phyloP scores from a whole-genome alignment of 2,888 invertebrate species.

The Choristoneura rosaceana region DNA sequence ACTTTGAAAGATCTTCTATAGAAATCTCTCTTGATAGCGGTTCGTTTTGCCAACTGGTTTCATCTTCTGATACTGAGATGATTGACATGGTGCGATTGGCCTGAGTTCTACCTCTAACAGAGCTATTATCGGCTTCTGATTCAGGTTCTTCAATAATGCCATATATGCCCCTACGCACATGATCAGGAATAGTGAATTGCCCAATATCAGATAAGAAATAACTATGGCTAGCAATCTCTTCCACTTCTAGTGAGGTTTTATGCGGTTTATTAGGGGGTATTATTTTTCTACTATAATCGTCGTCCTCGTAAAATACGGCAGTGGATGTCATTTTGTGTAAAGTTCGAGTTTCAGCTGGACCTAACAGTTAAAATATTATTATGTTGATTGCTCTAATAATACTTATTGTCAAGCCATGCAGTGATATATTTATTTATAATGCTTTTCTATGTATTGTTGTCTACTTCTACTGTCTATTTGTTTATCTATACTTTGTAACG shows the following conservation, averaged over 20 bases:
- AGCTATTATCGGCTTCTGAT: conserved; percentile 80
- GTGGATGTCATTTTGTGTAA: conserved; percentile 88
- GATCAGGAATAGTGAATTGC: conserved; percentile 75
- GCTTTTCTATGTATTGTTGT: neutral
- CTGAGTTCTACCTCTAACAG: conserved; percentile 60
- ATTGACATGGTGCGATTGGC: conserved; percentile 87
- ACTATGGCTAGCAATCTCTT: conserved; percentile 87
- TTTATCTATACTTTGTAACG: neutral
- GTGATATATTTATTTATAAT: conserved; percentile 47
- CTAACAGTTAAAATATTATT: conserved; percentile 84
- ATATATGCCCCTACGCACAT: conserved; percentile 74
- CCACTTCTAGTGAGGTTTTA: conserved; percentile 84
- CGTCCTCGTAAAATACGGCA: conserved; percentile 82
- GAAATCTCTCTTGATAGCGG: conserved; percentile 85
- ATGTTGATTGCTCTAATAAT: conserved; percentile 65
- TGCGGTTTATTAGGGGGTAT: conserved; percentile 80
- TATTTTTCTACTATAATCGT: conserved; percentile 78
- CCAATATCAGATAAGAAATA: conserved; percentile 85
- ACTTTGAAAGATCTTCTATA: conserved; percentile 84
- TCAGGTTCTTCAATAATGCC: conserved; percentile 84
- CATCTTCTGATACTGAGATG: conserved; percentile 88
- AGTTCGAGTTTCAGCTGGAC: conserved; percentile 88
- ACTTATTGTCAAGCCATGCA: conserved; percentile 58
- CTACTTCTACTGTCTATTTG: neutral
- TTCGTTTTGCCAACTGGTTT: conserved; percentile 84